These are phyloP conservation scores for Ricordea florida DNA, from an alignment of 92 coral and sea anemone genomes.

Conservation along the genomic window DNA sequence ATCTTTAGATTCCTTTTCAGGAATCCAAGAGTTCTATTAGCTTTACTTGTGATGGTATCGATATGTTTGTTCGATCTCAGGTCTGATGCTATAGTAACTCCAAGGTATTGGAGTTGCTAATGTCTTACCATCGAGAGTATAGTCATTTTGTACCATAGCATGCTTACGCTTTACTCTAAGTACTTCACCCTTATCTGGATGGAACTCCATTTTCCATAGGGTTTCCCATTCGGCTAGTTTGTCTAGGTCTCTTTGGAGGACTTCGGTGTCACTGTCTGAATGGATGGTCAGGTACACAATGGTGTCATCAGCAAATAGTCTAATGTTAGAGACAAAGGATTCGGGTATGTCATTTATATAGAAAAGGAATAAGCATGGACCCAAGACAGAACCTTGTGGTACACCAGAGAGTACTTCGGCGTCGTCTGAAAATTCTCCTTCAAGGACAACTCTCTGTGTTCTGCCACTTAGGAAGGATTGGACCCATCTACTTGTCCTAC, in stretches of 20 bases:
- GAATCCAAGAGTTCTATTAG: too few relatives aligned
- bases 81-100: constrained; percentile 41
- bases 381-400: constrained; percentile 20
- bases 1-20: too few relatives aligned
- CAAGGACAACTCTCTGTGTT: background rate
- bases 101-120: constrained; percentile 35
- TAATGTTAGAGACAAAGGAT: constrained; percentile 5
- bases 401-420: constrained; percentile 8
- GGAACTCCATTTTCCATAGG: constrained; percentile 9
- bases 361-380: constrained; percentile 31
- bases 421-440: background rate
- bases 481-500: too few relatives aligned
- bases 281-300: constrained; percentile 22
- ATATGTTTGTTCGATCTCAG: constrained; percentile 41
- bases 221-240: constrained; percentile 27
- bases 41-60: constrained; percentile 8
- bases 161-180: too few relatives aligned
- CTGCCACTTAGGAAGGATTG: background rate
- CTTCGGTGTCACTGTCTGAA: background rate
- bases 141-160: too few relatives aligned
- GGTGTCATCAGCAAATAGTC: constrained; percentile 45
- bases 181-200: background rate
- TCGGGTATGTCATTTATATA: constrained; percentile 39
- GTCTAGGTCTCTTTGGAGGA: constrained; percentile 21
- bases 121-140: background rate